phyloP scores from a whole-genome alignment of 1,140 invertebrate genomes.

The Drosophila ercepeae region DNA sequence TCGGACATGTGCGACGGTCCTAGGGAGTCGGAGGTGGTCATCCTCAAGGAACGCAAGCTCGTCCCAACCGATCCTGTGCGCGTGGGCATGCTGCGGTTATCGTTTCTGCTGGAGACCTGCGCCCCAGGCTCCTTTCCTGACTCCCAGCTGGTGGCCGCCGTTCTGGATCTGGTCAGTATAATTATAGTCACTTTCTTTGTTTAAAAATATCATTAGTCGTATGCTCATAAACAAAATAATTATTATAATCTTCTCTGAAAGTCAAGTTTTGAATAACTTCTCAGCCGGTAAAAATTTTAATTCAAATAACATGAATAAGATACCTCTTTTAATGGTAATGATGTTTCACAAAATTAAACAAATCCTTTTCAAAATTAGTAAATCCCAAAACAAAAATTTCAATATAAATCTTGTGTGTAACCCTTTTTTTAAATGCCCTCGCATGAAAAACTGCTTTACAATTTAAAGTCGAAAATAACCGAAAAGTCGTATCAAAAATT shows the following conservation, averaged over 20 bases:
- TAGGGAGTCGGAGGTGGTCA: slow-evolving; percentile 93
- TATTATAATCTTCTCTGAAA: background rate
- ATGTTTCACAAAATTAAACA: no score
- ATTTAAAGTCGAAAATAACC: no score
- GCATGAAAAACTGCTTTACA: no score
- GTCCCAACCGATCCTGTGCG: slow-evolving; percentile 90
- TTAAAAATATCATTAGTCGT: no score
- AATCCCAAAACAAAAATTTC: no score
- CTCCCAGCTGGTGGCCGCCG: slow-evolving; percentile 96
- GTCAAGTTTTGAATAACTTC: background rate
- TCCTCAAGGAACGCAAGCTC: slow-evolving; percentile 92
- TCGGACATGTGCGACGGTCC: slow-evolving; percentile 91
- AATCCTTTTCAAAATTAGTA: no score
- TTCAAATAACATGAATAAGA: background rate
- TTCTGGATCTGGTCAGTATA: slow-evolving; percentile 93
- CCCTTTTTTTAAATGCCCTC: no score
- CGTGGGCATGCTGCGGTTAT: slow-evolving; percentile 92
- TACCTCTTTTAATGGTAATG: background rate
- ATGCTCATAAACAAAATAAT: background rate
- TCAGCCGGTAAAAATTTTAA: background rate
- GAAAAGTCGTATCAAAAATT: no score
- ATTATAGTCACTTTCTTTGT: background rate
- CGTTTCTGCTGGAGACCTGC: slow-evolving; percentile 96
- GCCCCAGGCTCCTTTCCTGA: slow-evolving; percentile 98
- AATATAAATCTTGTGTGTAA: no score